phyloP scores from a whole-genome alignment of 2,113 vertebrate genomes.

The Gallinago undulata region DNA sequence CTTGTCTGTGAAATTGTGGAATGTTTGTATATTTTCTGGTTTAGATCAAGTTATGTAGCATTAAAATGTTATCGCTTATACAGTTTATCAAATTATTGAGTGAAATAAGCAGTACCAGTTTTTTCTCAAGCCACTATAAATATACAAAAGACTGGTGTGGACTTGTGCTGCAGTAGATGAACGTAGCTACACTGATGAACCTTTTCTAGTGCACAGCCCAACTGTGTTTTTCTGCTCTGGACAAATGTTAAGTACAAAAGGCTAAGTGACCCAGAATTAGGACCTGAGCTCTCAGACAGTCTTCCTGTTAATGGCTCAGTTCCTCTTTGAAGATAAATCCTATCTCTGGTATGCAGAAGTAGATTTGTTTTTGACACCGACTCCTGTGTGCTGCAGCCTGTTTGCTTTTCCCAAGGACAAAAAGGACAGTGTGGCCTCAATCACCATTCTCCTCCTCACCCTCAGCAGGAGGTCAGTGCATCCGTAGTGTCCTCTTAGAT shows the following conservation, averaged over 20 bases:
- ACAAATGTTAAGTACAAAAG: neutral
- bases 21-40: neutral
- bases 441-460: neutral
- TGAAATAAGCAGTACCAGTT: neutral
- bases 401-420: slow-evolving; percentile 18
- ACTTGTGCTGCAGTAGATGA: neutral
- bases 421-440: neutral
- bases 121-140: neutral
- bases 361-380: neutral
- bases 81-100: neutral
- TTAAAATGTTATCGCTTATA: neutral
- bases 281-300: neutral
- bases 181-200: accelerated
- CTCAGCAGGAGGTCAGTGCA: neutral
- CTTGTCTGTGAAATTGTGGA: neutral
- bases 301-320: neutral
- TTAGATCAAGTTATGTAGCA: neutral
- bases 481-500: neutral
- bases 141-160: neutral
- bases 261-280: neutral
- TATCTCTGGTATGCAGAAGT: slow-evolving; percentile 13
- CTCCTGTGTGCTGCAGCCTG: neutral
- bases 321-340: slow-evolving; percentile 12
- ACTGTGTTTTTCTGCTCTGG: neutral
- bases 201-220: neutral